These are phyloP conservation scores for Nesogale talazaci DNA, from an alignment of 2,113 vertebrate genomes.

Conservation along the genomic window DNA sequence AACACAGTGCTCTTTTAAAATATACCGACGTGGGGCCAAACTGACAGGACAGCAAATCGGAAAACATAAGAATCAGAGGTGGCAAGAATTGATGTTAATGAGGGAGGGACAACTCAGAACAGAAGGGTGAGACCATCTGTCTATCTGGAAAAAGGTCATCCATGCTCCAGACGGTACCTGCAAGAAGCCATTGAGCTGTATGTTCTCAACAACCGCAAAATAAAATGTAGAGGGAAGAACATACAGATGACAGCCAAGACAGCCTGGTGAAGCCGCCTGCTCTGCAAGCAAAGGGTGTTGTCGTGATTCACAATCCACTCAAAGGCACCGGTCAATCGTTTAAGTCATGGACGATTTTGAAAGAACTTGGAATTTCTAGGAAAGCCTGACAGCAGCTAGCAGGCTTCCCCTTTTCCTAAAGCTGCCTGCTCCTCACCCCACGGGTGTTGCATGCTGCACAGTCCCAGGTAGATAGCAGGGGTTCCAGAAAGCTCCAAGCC, in stretches of 20 bases:
- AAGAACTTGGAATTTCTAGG: slow-evolving; percentile 28
- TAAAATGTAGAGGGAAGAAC: too few relatives aligned
- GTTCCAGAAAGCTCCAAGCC: not conserved
- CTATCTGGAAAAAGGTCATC: too few relatives aligned
- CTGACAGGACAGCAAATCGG: too few relatives aligned
- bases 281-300: not conserved
- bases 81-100: too few relatives aligned
- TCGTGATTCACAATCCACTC: not conserved
- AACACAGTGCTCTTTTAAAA: too few relatives aligned
- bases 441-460: not conserved
- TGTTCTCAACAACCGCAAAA: too few relatives aligned
- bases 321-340: not conserved
- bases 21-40: too few relatives aligned
- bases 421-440: not conserved
- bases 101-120: too few relatives aligned
- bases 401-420: not conserved
- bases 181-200: too few relatives aligned
- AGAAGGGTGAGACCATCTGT: too few relatives aligned
- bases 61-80: too few relatives aligned
- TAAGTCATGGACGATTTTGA: not conserved
- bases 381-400: not conserved
- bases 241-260: not conserved
- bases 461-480: not conserved
- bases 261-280: not conserved
- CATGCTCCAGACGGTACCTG: too few relatives aligned